Percentiles rank a stretch among this genome's conserved stretches.
Evolutionary conservation across 1,140 invertebrate species (phyloP).

Genomic region (Eurytemora carolleeae): DNA sequence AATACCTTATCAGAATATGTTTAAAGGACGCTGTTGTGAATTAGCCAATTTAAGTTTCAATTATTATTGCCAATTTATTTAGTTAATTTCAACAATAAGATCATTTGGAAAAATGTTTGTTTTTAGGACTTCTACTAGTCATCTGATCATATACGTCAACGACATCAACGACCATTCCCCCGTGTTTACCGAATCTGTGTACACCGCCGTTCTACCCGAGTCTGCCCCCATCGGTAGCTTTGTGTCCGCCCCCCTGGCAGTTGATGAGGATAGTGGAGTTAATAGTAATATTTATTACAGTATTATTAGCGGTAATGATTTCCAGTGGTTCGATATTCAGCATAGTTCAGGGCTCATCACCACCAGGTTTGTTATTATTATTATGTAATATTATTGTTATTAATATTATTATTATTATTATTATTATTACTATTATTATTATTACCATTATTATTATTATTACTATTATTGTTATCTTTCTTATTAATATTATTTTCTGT

Average conservation of each 20-base stretch:
- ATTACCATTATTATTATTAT: too few relatives aligned
- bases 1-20: too few relatives aligned
- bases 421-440: too few relatives aligned
- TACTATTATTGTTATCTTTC: too few relatives aligned
- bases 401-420: too few relatives aligned
- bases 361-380: not conserved
- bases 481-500: conserved; percentile 2
- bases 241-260: conserved; percentile 70
- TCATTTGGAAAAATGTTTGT: not conserved
- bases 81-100: too few relatives aligned
- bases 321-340: conserved; percentile 48
- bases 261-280: conserved; percentile 70
- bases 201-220: conserved; percentile 73
- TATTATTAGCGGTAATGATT: conserved; percentile 47
- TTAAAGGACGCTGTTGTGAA: too few relatives aligned
- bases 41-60: too few relatives aligned
- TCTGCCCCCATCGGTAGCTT: conserved; percentile 64
- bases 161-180: conserved; percentile 91
- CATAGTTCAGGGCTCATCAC: conserved; percentile 7
- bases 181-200: conserved; percentile 76
- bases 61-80: too few relatives aligned
- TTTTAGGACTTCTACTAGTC: not conserved
- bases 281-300: conserved; percentile 83
- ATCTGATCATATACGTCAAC: conserved; percentile 45
- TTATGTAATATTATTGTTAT: too few relatives aligned